Evolutionary conservation across 2,888 invertebrate genomes (phyloP), one percentile per base, ranked within the genome.

Genomic region (Stenodera caucasica): DNA sequence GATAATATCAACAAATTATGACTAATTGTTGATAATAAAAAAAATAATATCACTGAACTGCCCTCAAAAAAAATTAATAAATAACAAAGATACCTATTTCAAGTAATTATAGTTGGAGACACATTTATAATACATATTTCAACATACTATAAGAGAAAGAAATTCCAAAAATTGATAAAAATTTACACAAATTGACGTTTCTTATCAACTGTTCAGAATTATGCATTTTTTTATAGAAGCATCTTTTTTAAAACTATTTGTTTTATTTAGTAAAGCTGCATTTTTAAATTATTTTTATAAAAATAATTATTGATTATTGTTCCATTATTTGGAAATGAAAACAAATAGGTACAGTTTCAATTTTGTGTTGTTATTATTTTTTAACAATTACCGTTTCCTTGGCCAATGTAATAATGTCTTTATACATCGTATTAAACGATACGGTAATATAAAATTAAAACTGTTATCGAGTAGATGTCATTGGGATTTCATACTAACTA

Each of bases 401-500:
- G 71, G 81, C 81, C 71, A 79, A 65, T 73, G 75, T 54, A 74
- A 69, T 58, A 77, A 72, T 71, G 78, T 78, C 71, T 78, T 69
- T 52, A 75, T 62, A 64, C 68, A 75, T 62, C 74, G 66, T 49
- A 77, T 67, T 55, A 77, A 62, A 26, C 69, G 69, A 53, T 71
- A 68, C 53, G 74, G 75, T 59, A 76, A 68, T 55, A 70, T 67
- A 63, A 77, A 77, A 66, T 74, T 73, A 63, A 78, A 76, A 65
- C 77, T 76, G 69, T 75, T 72, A 64, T 79, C 79, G 68, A 85
- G 84, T 81, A 86, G 85, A 81, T 87, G 90, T 91, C 90, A 92
- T 87, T 91, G 91, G 11, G 89, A 87, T 81, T 91, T 92, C 84
- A 91, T 86, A 37, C 90, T 90, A 53, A 90, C 90, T 76, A 91